Conservation (phyloP, 1,140 invertebrate genomes). For the Aphis gossypii region DNA sequence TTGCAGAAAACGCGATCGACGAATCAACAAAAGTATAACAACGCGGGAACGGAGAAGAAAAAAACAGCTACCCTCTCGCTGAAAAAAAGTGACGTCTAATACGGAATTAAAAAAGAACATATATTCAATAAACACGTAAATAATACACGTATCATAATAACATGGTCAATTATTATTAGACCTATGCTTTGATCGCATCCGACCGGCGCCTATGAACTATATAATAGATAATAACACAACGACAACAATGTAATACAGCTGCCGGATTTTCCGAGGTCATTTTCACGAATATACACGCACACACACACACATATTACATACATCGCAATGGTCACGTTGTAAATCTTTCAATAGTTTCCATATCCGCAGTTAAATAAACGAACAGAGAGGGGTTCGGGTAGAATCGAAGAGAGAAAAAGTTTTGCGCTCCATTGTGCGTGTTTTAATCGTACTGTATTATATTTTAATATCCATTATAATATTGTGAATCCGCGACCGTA, state of each 20-base stretch:
- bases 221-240: background rate
- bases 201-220: background rate
- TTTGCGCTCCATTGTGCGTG: background rate
- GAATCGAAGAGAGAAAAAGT: background rate
- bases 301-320: no score
- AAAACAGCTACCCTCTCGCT: background rate
- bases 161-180: background rate
- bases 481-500: no score
- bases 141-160: background rate
- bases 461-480: no score
- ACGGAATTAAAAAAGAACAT: background rate
- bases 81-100: background rate
- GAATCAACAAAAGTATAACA: background rate
- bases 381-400: no score
- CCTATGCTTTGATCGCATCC: background rate
- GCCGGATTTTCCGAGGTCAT: no score
- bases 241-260: no score
- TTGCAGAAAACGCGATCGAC: background rate
- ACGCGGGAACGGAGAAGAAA: background rate
- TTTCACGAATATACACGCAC: no score
- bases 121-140: background rate
- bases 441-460: background rate
- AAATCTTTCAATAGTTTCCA: no score
- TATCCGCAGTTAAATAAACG: no score
- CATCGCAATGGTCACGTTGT: no score